Evolutionary conservation across 1,140 invertebrate species (phyloP).

Genomic region (Apis laboriosa): DNA sequence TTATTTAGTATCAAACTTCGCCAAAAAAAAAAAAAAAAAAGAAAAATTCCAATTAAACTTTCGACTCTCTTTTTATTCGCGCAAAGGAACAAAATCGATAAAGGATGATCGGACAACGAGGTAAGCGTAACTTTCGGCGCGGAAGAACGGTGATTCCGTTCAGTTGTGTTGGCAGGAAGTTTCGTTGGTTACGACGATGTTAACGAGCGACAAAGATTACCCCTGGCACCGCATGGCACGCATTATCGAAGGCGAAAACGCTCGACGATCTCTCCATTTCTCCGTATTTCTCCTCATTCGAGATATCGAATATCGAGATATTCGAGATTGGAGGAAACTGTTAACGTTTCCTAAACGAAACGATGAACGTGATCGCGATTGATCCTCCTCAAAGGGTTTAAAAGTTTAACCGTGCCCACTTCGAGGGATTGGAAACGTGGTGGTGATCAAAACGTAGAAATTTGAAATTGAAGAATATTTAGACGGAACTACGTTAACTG

Average conservation of each 20-base stretch:
- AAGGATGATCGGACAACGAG: not conserved
- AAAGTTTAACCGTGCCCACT: no score
- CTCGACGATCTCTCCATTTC: slow-evolving; percentile 7
- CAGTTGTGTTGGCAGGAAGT: slow-evolving; percentile 13
- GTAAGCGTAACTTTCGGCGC: not conserved
- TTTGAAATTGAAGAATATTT: not conserved
- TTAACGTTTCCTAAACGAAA: no score
- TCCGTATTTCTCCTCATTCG: not conserved
- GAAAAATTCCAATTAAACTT: no score
- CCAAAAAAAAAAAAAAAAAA: no score
- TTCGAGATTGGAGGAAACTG: not conserved
- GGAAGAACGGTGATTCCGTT: slow-evolving; percentile 19
- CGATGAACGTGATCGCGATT: no score
- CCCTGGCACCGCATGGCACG: slow-evolving; percentile 9
- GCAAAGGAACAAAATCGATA: slow-evolving; percentile 6
- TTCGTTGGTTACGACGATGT: slow-evolving; percentile 32
- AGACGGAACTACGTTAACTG: not conserved
- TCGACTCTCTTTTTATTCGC: no score
- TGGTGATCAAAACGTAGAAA: not conserved
- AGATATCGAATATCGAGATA: not conserved
- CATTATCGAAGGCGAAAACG: slow-evolving; percentile 27
- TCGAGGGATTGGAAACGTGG: no score
- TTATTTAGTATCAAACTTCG: no score
- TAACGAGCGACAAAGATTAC: slow-evolving; percentile 39
- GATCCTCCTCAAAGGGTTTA: no score